phyloP scores from a whole-genome alignment of 2,113 vertebrate species.

The Etia nguti region DNA sequence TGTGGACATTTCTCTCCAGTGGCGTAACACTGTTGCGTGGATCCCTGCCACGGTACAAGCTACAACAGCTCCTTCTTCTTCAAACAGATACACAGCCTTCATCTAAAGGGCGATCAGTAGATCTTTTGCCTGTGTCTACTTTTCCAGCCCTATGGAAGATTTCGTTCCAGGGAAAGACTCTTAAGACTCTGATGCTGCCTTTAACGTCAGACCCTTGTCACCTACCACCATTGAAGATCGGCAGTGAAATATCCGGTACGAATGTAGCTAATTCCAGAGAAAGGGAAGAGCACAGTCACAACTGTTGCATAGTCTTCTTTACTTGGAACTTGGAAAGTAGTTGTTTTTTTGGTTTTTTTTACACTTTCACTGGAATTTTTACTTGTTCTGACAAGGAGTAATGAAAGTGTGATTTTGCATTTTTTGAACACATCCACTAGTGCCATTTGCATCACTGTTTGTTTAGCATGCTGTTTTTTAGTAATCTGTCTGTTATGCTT shows the following conservation, averaged over 20 bases:
- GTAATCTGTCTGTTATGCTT: not conserved
- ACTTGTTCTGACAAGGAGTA: not conserved
- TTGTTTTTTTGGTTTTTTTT: not conserved
- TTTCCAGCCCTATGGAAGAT: not conserved
- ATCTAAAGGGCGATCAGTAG: not conserved
- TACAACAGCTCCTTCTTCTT: conserved; percentile 9
- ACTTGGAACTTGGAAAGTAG: not conserved
- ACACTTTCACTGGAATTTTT: not conserved
- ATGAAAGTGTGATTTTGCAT: not conserved
- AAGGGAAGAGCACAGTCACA: not conserved
- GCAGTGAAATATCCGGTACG: not conserved
- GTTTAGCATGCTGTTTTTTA: not conserved
- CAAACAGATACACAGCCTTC: not conserved
- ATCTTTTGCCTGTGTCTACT: not conserved
- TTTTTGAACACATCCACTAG: not conserved
- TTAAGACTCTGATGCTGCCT: not conserved
- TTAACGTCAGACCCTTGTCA: not conserved
- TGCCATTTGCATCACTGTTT: not conserved
- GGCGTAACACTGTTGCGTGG: not conserved
- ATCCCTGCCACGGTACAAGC: conserved; percentile 12
- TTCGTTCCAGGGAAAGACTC: not conserved
- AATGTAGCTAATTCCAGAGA: not conserved
- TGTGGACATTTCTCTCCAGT: not conserved
- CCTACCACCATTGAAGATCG: fast-evolving
- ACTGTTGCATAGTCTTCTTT: not conserved